Base-by-base conservation (phyloP, 2,888 invertebrate species). In the Machimus atricapillus region DNA sequence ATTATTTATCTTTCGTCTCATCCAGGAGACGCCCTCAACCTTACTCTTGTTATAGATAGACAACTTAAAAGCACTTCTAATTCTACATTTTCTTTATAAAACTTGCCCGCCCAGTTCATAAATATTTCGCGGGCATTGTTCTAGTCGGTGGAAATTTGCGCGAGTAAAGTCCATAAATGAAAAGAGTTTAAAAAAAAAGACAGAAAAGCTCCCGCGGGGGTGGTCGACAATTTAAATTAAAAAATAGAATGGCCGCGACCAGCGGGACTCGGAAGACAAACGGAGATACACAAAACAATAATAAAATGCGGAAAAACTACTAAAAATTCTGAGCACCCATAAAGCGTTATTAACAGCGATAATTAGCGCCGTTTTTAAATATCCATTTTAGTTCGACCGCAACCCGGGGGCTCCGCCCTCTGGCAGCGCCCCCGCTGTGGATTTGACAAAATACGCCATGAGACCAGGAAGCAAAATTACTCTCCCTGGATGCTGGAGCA, bases 101-200 rank as follows among this genome's bases (percentile, higher is more conserved):
- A 66, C 7, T 9, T 58, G n/a, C 19, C 81, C 86, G n/a, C 19
- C 81, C 86, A 81, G 86, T 87, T 87, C 88, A 88, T 88, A 88
- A 87, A 88, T 87, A 88, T 88, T 88, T 86, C 52, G 83, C 46
- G 34, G n/a, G 86, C 88, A 83, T 86, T 52, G 12, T n/a, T 19
- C 23, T 66, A 87, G 87, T 66, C 82, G 66, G 87, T 87, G 86
- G 66, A 9, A 86, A 78, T 86, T 87, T 87, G 46, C 74, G 76
- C 40, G 74, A 31, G 58, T 43, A 34, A 58, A 19, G n/a, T 14
- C 14, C 7, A 79, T 43, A 86, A 86, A 81, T 27, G 43, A 73
- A 83, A 40, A 73, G 73, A 74, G 40, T 27, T n/a, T n/a, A n/a
- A n/a, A n/a, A 31, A 40, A 16, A n/a, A 56, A 31, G 66, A 52